These are phyloP conservation scores for Dasypolia templi DNA, from an alignment of 2,888 invertebrate species.

Conservation along the genomic window DNA sequence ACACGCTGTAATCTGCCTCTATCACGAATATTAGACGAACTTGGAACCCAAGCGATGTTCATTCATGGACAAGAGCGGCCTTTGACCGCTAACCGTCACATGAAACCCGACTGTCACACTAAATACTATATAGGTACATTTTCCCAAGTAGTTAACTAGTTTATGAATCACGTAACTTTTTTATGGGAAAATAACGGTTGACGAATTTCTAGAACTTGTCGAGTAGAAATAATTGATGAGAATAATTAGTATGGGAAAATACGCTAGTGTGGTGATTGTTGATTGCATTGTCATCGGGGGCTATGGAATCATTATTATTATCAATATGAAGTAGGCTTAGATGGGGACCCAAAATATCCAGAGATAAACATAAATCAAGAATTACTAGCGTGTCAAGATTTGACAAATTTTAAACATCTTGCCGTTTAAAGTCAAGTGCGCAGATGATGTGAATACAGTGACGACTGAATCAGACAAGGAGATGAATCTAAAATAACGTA, in stretches of 20 bases:
- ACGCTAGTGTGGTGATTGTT: constrained; percentile 7
- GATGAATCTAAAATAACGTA: background rate
- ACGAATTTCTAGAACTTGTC: constrained; percentile 16
- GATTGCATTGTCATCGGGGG: constrained; percentile 7
- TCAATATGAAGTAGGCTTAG: background rate
- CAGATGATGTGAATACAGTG: background rate
- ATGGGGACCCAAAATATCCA: background rate
- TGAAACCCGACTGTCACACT: constrained; percentile 32
- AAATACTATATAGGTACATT: constrained; percentile 34
- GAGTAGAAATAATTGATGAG: background rate
- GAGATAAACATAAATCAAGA: background rate
- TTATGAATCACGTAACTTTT: constrained; percentile 33
- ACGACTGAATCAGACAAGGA: constrained; percentile 10
- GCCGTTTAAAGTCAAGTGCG: background rate
- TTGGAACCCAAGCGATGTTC: constrained; percentile 45
- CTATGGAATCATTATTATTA: background rate
- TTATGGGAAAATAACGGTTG: constrained; percentile 23
- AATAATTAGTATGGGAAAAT: background rate
- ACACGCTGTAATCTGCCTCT: constrained; percentile 21
- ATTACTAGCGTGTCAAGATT: background rate
- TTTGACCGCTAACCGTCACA: constrained; percentile 53
- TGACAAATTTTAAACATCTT: constrained; percentile 2
- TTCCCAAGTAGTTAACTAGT: constrained; percentile 39
- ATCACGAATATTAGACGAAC: constrained; percentile 22
- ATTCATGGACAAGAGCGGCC: constrained; percentile 41